A percentile compares a stretch with the other conserved stretches of the same genome.
Evolutionary conservation across 2,888 invertebrate genomes (phyloP).

Genomic region (Charanyca ferruginea): DNA sequence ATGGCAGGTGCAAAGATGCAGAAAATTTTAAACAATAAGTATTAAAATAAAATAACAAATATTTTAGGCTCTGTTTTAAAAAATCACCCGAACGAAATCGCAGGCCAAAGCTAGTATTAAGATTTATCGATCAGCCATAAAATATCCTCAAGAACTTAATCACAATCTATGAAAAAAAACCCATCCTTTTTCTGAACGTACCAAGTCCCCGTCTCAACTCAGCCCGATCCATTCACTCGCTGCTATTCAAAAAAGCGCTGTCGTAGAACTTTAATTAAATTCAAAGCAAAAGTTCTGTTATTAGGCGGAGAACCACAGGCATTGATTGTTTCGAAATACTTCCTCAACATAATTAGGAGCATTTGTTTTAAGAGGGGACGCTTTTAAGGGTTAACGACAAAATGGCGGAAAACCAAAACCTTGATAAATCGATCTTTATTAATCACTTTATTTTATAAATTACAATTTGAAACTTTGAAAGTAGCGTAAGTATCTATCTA

Average conservation of each 20-base stretch:
- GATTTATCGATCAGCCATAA: constrained; percentile 16
- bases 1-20: no score
- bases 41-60: no score
- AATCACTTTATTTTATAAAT: no score
- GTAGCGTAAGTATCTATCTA: no score
- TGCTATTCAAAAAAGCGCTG: constrained; percentile 35
- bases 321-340: constrained; percentile 43
- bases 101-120: no score
- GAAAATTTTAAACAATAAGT: no score
- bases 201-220: constrained; percentile 5
- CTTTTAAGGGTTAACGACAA: constrained; percentile 2
- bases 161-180: constrained; percentile 23
- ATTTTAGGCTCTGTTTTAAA: no score
- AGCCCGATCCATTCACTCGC: constrained; percentile 22
- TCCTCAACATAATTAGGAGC: constrained; percentile 29
- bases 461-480: no score
- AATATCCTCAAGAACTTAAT: constrained; percentile 17
- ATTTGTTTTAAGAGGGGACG: constrained; percentile 9
- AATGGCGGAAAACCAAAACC: constrained; percentile 1
- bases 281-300: constrained; percentile 51
- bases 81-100: no score
- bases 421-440: no score
- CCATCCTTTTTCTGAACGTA: constrained; percentile 1
- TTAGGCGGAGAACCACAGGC: constrained; percentile 17
- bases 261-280: constrained; percentile 61